Evolutionary conservation across 2,888 invertebrate species (phyloP).

Genomic region (Halictus ligatus): DNA sequence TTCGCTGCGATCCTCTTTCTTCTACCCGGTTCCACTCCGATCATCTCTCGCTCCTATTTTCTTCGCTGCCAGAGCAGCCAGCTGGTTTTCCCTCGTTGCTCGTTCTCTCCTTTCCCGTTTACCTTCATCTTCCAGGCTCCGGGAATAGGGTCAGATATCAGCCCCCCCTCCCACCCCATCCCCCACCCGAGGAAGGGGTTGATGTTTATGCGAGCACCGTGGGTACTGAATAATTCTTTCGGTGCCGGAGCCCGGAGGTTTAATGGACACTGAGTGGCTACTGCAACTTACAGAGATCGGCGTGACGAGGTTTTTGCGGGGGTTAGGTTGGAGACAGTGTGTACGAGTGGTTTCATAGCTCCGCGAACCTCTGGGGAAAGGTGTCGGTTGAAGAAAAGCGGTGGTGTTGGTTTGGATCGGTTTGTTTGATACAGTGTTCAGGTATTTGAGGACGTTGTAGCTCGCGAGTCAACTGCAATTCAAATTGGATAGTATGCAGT

Average conservation of each 20-base stretch:
- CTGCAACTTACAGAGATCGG: neutral
- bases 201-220: conserved; percentile 4
- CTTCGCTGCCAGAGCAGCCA: conserved; percentile 12
- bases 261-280: neutral
- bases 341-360: neutral
- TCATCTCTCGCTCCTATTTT: conserved; percentile 45
- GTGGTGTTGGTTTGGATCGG: neutral
- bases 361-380: neutral
- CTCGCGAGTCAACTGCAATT: too few relatives aligned
- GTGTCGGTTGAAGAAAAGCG: neutral
- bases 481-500: too few relatives aligned
- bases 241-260: neutral
- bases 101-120: neutral
- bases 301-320: neutral
- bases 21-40: conserved; percentile 33
- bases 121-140: neutral
- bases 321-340: neutral
- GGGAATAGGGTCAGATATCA: neutral
- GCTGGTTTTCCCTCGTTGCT: conserved; percentile 20
- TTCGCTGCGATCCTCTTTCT: conserved; percentile 59
- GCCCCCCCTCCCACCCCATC: neutral
- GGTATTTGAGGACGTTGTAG: too few relatives aligned
- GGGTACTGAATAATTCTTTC: conserved; percentile 3
- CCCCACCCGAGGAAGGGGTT: neutral
- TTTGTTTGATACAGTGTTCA: too few relatives aligned